Conservation (phyloP, 2,797 vertebrate genomes). For the Artibeus jamaicensis region DNA sequence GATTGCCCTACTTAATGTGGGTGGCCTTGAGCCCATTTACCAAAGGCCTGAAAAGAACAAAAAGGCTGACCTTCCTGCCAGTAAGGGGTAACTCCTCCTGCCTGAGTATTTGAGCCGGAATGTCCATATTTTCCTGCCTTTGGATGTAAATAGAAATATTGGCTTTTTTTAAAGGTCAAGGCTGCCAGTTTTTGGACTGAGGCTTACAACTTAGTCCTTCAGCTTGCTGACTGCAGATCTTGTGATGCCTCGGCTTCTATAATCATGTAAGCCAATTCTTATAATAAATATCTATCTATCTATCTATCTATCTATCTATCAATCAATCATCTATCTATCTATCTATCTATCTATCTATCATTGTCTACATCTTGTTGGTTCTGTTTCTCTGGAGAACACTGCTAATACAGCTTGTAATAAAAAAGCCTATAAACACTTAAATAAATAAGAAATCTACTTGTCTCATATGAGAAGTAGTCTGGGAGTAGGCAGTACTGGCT, state of each 20-base stretch:
- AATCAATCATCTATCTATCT: background rate
- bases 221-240: background rate
- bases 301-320: background rate
- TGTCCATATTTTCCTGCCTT: background rate
- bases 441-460: background rate
- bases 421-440: background rate
- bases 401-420: background rate
- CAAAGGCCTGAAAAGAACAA: background rate
- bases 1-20: background rate
- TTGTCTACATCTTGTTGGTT: background rate
- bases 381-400: background rate
- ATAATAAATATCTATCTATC: background rate
- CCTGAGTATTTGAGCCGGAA: background rate
- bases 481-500: background rate
- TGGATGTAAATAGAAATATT: background rate
- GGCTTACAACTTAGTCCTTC: background rate
- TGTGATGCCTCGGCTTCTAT: background rate
- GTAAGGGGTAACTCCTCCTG: background rate
- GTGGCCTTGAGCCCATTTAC: background rate
- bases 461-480: background rate
- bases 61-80: background rate
- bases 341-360: background rate
- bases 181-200: background rate
- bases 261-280: background rate
- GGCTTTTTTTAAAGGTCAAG: background rate